Evolutionary conservation across 2,888 invertebrate species (phyloP).

Genomic region (Chirona hameri): DNA sequence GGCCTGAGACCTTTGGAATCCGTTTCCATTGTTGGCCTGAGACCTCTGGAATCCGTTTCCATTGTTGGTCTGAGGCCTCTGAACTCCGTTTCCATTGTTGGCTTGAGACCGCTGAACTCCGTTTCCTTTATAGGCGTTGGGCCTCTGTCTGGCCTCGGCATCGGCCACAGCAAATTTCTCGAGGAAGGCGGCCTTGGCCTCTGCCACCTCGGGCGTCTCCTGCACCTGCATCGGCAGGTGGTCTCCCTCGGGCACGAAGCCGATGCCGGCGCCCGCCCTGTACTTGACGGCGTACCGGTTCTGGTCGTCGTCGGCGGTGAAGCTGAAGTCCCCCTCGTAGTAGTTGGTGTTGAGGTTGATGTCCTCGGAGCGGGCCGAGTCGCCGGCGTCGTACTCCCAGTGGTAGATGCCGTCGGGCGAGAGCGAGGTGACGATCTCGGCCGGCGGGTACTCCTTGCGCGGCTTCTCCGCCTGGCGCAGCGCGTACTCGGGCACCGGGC

Average conservation of each 20-base stretch:
- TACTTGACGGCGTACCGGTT: not conserved
- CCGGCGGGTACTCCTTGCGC: not conserved
- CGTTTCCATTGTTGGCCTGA: not conserved
- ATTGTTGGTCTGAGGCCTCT: not conserved
- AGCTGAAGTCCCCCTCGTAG: not conserved
- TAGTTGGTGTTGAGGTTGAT: conserved; percentile 2
- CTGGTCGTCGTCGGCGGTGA: conserved; percentile 12
- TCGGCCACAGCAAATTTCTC: not conserved
- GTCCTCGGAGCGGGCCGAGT: conserved; percentile 22
- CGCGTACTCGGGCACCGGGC: conserved; percentile 23
- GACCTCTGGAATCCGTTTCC: not conserved
- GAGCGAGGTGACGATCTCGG: not conserved
- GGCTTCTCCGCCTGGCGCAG: not conserved
- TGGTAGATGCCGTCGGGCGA: conserved; percentile 7
- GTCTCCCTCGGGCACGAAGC: conserved; percentile 6
- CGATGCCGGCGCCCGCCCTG: conserved; percentile 10
- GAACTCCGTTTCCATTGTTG: not conserved
- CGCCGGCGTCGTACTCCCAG: conserved; percentile 25
- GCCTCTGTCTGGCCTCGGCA: not conserved
- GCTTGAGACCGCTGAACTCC: not conserved
- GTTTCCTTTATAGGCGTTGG: not conserved
- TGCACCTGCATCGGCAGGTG: conserved; percentile 25
- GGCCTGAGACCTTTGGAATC: not conserved
- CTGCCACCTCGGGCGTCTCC: conserved; percentile 11
- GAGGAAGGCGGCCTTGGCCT: conserved; percentile 22